These are phyloP conservation scores for Pandemis corylana DNA, from an alignment of 2,888 invertebrate species.

Conservation along the genomic window DNA sequence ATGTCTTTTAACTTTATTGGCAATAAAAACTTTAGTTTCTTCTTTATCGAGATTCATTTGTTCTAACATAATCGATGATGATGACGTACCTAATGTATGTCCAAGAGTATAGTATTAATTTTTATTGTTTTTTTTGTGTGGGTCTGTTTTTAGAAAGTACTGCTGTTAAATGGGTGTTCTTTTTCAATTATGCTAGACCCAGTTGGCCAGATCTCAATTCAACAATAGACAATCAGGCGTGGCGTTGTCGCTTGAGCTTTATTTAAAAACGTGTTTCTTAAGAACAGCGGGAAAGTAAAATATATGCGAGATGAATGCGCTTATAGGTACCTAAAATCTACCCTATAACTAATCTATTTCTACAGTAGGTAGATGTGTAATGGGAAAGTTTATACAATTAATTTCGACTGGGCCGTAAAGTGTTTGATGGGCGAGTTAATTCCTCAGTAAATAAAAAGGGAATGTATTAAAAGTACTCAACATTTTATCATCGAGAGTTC, in stretches of 20 bases:
- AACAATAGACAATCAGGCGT: too few species aligned
- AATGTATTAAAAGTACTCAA: constrained; percentile 42
- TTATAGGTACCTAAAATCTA: not conserved
- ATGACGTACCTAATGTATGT: too few species aligned
- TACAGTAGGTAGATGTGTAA: not conserved
- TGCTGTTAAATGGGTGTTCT: too few species aligned
- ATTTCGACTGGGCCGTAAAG: constrained; percentile 28
- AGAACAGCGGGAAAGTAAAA: not conserved
- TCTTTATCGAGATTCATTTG: not conserved
- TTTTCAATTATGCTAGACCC: too few species aligned
- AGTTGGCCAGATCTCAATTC: too few species aligned
- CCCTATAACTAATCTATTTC: not conserved
- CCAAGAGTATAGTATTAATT: too few species aligned
- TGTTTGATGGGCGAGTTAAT: constrained; percentile 42
- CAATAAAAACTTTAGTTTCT: constrained; percentile 17
- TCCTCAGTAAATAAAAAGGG: constrained; percentile 44
- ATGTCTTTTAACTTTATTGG: constrained; percentile 8
- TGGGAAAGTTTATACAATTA: constrained; percentile 12
- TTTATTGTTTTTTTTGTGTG: too few species aligned
- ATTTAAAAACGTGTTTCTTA: too few species aligned
- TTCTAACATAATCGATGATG: not conserved
- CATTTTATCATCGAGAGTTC: constrained; percentile 44
- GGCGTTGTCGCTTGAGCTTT: too few species aligned
- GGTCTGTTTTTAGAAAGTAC: too few species aligned
- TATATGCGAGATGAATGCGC: not conserved